phyloP scores from a whole-genome alignment of 1,140 invertebrate genomes.

The Papilio polytes region DNA sequence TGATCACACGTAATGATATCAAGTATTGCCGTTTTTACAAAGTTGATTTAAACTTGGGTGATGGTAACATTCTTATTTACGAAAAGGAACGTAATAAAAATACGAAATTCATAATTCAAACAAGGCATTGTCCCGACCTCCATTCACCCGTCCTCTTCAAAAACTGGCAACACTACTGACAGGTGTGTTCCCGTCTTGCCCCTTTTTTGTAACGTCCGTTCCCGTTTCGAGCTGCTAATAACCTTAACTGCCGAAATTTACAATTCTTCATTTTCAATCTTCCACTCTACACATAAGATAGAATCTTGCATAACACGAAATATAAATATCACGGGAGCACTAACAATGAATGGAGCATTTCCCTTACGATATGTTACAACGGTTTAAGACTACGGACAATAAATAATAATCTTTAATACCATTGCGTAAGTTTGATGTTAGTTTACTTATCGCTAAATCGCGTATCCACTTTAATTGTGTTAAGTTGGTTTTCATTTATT shows the following conservation, averaged over 20 bases:
- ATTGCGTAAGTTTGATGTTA: conserved; percentile 49
- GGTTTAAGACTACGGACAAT: conserved; percentile 61
- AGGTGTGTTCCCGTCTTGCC: conserved; percentile 82
- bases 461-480: conserved; percentile 57
- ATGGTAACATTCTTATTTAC: conserved; percentile 26
- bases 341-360: conserved; percentile 82
- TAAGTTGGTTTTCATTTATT: conserved; percentile 66
- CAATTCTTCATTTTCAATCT: conserved; percentile 36
- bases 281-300: conserved; percentile 46
- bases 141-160: conserved; percentile 79
- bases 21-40: not conserved
- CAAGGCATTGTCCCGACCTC: conserved; percentile 65
- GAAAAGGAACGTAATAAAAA: conserved; percentile 32
- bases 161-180: conserved; percentile 82
- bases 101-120: conserved; percentile 72
- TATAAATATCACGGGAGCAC: conserved; percentile 55
- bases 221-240: conserved; percentile 51
- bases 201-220: conserved; percentile 82
- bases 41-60: not conserved
- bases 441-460: conserved; percentile 32
- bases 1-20: too few species aligned
- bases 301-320: conserved; percentile 43
- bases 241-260: conserved; percentile 45
- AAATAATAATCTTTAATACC: conserved; percentile 57
- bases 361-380: conserved; percentile 80